Percentiles rank a stretch among this genome's conserved stretches.
phyloP scores from a whole-genome alignment of 2,797 vertebrate species.

The Lepus townsendii region DNA sequence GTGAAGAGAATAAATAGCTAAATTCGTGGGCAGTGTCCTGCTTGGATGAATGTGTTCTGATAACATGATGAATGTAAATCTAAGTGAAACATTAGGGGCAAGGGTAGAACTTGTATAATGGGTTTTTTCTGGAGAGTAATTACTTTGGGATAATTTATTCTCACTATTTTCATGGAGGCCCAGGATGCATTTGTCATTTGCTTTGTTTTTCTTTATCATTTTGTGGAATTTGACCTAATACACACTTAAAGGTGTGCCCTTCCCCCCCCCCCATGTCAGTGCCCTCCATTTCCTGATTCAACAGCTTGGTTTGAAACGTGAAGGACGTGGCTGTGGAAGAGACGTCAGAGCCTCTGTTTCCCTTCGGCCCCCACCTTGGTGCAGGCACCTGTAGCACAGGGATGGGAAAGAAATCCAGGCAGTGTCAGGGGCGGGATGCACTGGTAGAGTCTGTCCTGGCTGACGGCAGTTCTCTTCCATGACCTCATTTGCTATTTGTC shows the following conservation, averaged over 20 bases:
- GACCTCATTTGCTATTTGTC: neutral
- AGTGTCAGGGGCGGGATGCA: neutral
- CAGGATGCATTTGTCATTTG: constrained; percentile 54
- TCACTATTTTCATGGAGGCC: constrained; percentile 45
- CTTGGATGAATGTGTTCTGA: constrained; percentile 65
- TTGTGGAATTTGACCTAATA: constrained; percentile 41
- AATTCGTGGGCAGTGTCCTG: constrained; percentile 43
- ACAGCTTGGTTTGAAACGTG: constrained; percentile 27
- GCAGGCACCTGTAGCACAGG: neutral
- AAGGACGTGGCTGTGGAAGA: neutral
- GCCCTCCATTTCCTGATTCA: constrained; percentile 18
- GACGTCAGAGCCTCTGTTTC: neutral
- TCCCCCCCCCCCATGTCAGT: neutral
- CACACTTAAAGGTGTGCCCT: constrained; percentile 31
- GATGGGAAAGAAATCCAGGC: neutral
- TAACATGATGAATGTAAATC: constrained; percentile 68
- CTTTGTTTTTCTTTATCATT: constrained; percentile 28
- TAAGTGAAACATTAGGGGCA: constrained; percentile 64
- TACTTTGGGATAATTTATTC: constrained; percentile 69
- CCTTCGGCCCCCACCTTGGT: neutral
- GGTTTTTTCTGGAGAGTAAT: constrained; percentile 68
- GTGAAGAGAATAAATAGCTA: neutral
- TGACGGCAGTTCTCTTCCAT: neutral
- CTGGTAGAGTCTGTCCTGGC: too few species aligned
- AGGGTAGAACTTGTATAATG: constrained; percentile 64